Base-by-base conservation (phyloP, 2,888 invertebrate genomes). In the Ophion obscuratus region DNA sequence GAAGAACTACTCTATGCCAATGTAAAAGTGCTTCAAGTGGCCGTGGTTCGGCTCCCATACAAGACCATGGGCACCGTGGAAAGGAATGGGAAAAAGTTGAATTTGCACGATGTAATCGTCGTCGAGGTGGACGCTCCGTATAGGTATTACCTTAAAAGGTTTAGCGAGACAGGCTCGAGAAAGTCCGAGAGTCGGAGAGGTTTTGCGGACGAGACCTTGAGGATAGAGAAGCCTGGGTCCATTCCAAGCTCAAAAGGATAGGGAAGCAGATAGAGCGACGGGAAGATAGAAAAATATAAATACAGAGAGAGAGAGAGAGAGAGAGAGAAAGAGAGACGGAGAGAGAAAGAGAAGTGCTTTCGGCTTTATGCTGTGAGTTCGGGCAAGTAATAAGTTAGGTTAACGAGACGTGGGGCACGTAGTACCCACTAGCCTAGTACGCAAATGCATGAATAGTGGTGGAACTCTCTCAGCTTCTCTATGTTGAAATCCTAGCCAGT, bases 351-450 rank as follows among this genome's bases (percentile, higher is more conserved):
- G 81, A 81, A 85, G 83, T 86, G 87, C 84, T 86, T 86, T 83
- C 71, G 84, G 85, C 88, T 89, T 86, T 89, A 87, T 86, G 88
- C 82, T 80, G 47, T 84, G 86, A 89, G 89, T 90, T 89, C 84
- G 84, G 86, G 86, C 85, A 88, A 89, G 89, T 89, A 88, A 89
- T 89, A 90, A 90, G 90, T 90, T 89, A 89, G 89, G 89, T 89
- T 90, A 88, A 87, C 88, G 86, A 81, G 86, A 86, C 87, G 85
- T 79, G 84, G 83, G 86, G 85, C 89, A 89, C 88, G 89, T 88
- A 86, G 85, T 75, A 66, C 61, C 75, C 36, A 68, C 82, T 82
- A 80, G 80, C 67, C 78, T 40, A 76, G 75, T 59, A 24, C 62
- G 57, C 47, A 75, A 61, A 68, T 73, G 70, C 66, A 74, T 74